Evolutionary conservation across 64 coral and sea anemone species (phyloP), one percentile per base, ranked within the genome.

Genomic region (Pocillopora damicornis): DNA sequence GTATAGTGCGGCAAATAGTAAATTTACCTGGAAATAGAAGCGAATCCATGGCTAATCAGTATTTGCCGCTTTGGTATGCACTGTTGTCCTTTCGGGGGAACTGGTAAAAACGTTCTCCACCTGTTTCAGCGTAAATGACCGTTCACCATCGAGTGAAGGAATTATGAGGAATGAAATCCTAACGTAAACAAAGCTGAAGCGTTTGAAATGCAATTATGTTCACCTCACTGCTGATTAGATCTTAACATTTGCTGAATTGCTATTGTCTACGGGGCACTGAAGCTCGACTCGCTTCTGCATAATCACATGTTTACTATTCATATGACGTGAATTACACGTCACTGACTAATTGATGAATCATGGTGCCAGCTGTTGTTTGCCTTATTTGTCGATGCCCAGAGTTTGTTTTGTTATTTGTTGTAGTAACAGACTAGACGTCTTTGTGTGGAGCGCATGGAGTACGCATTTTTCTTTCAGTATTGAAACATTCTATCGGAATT

Each of bases 191-290:
- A 85, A 85, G 64, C 65, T 22, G 11, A 85, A 85, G 81, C 81
- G 81, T 85, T 57, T 72, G 81, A 85, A 73, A 85, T 85, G 65
- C 72, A 73, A 85, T 85, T 85, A 85, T 85, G 64, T 59, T 72
- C 81, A 85, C 63, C 64, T 85, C 63, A 72, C 81, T 72, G 81
- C 81, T 58, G 81, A 85, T 85, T 66, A 59, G 22, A 73, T 73
- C 63, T 58, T 15, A 20, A 85, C 18, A 23, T 66, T 73, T 66
- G 26, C 58, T 71, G 81, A 85, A 85, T 72, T 73, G 57, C 72
- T 15, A 85, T 85, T 85, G 81, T 85, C 81, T 85, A 38, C 11
- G 37, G 81, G 15, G 81, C 68, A 72, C 81, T 85, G 81, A 65
- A 73, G 63, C 81, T 72, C 38, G 72, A 72, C 81, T 16, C 14